These are phyloP conservation scores for Fulmarus glacialis DNA, from an alignment of 2,113 vertebrate species.

Conservation along the genomic window DNA sequence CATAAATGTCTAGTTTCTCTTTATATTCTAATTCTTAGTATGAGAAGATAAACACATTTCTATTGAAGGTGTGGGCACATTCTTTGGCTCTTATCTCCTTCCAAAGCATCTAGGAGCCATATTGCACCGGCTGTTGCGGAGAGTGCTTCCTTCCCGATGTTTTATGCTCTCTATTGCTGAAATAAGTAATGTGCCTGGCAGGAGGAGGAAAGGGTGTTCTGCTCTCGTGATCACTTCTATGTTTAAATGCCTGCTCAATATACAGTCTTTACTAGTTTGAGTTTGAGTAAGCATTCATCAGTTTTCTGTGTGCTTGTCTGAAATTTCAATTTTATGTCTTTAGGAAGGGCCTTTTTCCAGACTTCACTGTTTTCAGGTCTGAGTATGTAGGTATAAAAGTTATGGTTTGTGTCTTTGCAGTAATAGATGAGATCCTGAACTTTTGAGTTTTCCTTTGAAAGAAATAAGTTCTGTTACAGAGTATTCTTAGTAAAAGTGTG, in stretches of 20 bases:
- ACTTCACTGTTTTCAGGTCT: not conserved
- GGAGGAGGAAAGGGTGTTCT: not conserved
- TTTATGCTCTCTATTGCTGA: not conserved
- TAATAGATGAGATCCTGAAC: not conserved
- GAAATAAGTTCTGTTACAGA: not conserved
- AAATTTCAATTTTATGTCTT: not conserved
- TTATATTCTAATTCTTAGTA: not conserved
- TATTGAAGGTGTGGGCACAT: not conserved
- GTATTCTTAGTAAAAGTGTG: not conserved
- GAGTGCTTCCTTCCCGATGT: not conserved
- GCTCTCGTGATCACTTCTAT: not conserved
- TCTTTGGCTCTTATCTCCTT: not conserved
- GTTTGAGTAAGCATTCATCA: not conserved
- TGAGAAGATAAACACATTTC: not conserved
- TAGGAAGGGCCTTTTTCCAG: not conserved
- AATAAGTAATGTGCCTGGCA: rapidly evolving
- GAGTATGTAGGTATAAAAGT: not conserved
- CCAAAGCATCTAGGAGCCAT: not conserved
- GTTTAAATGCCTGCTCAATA: not conserved
- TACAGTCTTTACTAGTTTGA: not conserved
- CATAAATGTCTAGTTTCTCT: not conserved
- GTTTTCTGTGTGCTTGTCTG: not conserved
- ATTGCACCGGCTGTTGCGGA: not conserved
- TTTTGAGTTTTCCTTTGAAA: not conserved
- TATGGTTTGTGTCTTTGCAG: not conserved